Base-by-base conservation (phyloP, 2,797 vertebrate genomes). In the Graptemys geographica region DNA sequence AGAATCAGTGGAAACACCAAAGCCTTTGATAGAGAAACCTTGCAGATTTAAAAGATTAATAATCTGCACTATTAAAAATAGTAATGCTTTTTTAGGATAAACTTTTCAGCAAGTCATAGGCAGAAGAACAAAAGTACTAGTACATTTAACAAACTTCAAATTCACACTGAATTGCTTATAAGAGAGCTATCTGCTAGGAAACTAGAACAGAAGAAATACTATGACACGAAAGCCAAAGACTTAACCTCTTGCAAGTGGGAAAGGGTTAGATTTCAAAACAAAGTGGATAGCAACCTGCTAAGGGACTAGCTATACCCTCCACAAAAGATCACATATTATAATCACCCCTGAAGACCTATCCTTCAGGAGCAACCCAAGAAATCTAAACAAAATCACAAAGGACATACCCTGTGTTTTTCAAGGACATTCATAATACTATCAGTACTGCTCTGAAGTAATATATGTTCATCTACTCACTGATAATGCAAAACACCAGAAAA, bases 171-270 rank as follows among this genome's bases (percentile, higher is more conserved):
- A 49, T 55, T 79, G 47, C 65, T 28, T 69, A 47, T 49, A 41
- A 27, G 62, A 86, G 33, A 91, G 28, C 2, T 72, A 41, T 74
- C 57, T 5, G 1, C 13, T 69, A 69, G 37, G 18, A 81, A 69
- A 83, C 3, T 55, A 23, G 5, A 83, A 16, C n/a, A 95, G 28
- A 80, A 11, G 47, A 53, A 0, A 78, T 25, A 23, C 23, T 44
- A 33, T 72, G 27, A 53, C 65, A 18, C 86, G 11, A 56, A 56
- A 5, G 49, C 4, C 18, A 47, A 41, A 41, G 10, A 78, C 6
- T 52, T 31, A 1, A 12, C 12, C 2, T 1, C 0, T 0, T 41
- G 11, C 33, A 9, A 2, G 5, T 47, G 47, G 15, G 52, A 52
- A 94, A 90, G 80, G 2, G 16, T 4, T 28, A 5, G 12, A 37